A percentile compares a stretch with the other conserved stretches of the same genome.
Conservation (phyloP, 2,797 vertebrate genomes). For the Chrysocyon brachyurus region DNA sequence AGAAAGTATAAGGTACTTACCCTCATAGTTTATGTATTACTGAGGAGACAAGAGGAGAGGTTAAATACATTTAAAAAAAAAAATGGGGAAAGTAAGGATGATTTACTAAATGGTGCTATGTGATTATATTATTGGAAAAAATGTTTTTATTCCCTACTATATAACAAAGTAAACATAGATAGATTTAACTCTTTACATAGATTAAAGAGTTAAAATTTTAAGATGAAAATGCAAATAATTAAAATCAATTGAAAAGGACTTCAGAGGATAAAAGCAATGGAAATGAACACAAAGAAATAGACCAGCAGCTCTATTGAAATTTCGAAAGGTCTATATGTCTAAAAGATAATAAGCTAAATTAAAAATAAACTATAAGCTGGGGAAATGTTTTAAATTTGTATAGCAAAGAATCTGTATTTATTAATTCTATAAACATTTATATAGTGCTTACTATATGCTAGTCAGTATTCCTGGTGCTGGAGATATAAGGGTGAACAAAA, state of each 20-base stretch:
- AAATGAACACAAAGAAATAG: constrained; percentile 64
- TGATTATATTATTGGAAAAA: constrained; percentile 23
- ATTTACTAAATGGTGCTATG: constrained; percentile 5
- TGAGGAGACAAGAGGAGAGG: not conserved
- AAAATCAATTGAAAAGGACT: constrained; percentile 33
- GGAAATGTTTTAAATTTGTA: constrained; percentile 50
- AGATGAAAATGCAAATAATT: constrained; percentile 50
- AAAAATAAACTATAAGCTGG: constrained; percentile 18
- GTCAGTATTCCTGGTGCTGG: constrained; percentile 17
- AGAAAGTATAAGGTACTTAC: not conserved
- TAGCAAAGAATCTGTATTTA: not conserved
- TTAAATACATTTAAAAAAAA: constrained; percentile 32
- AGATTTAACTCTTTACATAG: not conserved
- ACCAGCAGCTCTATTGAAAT: constrained; percentile 34
- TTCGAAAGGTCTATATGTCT: not conserved
- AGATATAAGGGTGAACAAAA: constrained; percentile 31
- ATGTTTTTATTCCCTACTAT: constrained; percentile 32
- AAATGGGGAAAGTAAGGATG: not conserved
- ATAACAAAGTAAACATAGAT: constrained; percentile 30
- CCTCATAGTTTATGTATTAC: constrained; percentile 1
- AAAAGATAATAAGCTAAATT: constrained; percentile 17
- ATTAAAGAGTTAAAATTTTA: constrained; percentile 38
- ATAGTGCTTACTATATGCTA: not conserved
- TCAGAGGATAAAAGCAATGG: not conserved
- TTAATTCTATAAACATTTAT: constrained; percentile 29